Percentiles rank a stretch among this genome's conserved stretches.
phyloP scores from a whole-genome alignment of 2,113 vertebrate species.

The Sapayoa aenigma region DNA sequence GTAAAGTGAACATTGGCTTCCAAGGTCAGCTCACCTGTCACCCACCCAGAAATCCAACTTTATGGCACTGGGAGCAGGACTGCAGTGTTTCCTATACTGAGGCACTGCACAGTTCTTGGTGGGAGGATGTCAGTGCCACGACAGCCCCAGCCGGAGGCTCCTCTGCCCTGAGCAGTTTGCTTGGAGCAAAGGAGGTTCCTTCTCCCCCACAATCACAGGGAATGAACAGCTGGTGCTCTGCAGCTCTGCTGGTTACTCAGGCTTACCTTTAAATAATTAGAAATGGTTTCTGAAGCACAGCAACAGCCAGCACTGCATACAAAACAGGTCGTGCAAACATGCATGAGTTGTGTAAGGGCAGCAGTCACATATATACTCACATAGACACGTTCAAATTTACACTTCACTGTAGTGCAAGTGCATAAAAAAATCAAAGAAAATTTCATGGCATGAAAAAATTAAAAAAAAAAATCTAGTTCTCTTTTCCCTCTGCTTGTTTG shows the following conservation, averaged over 20 bases:
- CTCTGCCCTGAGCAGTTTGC: background rate
- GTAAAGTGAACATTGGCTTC: background rate
- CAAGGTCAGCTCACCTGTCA: background rate
- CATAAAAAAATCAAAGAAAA: background rate
- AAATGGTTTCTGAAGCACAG: background rate
- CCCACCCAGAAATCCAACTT: background rate
- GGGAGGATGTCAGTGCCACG: background rate
- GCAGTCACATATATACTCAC: background rate
- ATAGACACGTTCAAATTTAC: background rate
- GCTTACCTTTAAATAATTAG: background rate
- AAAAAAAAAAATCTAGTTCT: background rate
- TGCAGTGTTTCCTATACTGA: background rate
- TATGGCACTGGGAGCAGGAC: background rate
- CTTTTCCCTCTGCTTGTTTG: background rate
- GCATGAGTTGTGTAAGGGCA: background rate
- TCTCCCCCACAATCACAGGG: fast-evolving
- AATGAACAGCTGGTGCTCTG: background rate
- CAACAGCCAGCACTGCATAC: background rate
- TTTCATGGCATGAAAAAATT: background rate
- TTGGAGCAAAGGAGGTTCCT: background rate
- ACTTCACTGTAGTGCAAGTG: background rate
- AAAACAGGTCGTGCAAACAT: background rate
- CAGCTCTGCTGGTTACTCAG: background rate
- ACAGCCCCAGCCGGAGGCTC: background rate
- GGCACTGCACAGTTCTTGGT: background rate